Evolutionary conservation across 2,888 invertebrate genomes (phyloP).

Genomic region (Cinara cedri): DNA sequence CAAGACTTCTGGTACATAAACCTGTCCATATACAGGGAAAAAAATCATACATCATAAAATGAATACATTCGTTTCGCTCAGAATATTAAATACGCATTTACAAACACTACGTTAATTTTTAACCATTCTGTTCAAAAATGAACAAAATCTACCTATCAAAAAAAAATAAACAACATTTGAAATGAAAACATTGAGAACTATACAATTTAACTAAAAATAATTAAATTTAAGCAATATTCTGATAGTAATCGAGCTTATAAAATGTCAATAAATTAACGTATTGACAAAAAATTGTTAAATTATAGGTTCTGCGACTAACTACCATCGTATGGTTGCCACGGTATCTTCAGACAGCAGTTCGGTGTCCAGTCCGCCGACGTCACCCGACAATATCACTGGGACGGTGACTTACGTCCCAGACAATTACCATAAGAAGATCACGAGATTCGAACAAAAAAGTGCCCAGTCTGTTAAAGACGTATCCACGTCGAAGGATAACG

Average conservation of each 20-base stretch:
- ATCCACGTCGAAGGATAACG: not conserved
- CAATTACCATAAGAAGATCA: not conserved
- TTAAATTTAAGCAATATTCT: too few species aligned
- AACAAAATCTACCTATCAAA: too few species aligned
- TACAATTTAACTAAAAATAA: not conserved
- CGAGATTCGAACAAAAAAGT: slow-evolving; percentile 2
- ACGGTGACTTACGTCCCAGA: slow-evolving; percentile 67
- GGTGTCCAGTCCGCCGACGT: slow-evolving; percentile 68
- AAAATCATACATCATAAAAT: too few species aligned
- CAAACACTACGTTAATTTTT: too few species aligned
- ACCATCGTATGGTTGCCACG: slow-evolving; percentile 4
- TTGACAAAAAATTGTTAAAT: not conserved
- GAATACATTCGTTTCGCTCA: too few species aligned
- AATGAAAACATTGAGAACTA: too few species aligned
- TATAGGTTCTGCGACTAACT: slow-evolving; percentile 42
- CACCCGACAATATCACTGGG: slow-evolving; percentile 67
- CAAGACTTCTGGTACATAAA: too few species aligned
- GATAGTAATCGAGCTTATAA: too few species aligned
- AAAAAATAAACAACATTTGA: too few species aligned
- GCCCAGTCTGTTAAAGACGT: slow-evolving; percentile 19
- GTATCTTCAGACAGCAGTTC: slow-evolving; percentile 63
- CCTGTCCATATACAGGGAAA: too few species aligned
- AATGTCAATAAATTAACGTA: not conserved
- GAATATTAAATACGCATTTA: too few species aligned
- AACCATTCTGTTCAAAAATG: too few species aligned